Conservation (phyloP, 2,888 invertebrate species). For the Graphium colonna region DNA sequence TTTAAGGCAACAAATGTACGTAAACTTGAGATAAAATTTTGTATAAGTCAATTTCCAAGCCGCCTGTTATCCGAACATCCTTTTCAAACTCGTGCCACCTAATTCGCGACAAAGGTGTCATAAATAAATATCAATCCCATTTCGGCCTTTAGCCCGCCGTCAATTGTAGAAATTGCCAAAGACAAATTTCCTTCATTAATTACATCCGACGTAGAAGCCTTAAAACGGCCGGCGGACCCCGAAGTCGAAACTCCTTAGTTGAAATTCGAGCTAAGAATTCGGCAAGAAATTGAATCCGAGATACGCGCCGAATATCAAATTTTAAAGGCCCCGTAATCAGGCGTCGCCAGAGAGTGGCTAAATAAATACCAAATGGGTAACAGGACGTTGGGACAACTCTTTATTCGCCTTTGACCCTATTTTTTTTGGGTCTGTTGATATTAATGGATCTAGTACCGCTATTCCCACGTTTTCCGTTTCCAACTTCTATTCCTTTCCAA, state of each 20-base stretch:
- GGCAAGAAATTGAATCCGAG: constrained; percentile 18
- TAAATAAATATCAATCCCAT: neutral
- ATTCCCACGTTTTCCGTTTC: no score
- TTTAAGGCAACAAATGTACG: no score
- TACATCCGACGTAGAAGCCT: constrained; percentile 9
- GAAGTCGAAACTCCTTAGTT: constrained; percentile 1
- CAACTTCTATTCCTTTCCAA: no score
- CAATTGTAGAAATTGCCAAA: neutral
- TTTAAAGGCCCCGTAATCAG: constrained; percentile 18
- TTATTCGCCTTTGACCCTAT: constrained; percentile 13
- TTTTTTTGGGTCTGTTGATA: constrained; percentile 13
- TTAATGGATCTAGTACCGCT: constrained; percentile 14
- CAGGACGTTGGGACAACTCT: constrained; percentile 8
- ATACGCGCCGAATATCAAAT: constrained; percentile 18
- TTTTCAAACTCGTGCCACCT: neutral
- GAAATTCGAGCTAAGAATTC: constrained; percentile 18
- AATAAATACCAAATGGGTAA: constrained; percentile 15
- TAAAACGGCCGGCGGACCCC: neutral
- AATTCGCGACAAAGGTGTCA: neutral
- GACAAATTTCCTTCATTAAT: constrained; percentile 11
- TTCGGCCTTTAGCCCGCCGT: neutral
- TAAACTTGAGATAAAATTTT: no score
- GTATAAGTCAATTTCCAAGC: no score
- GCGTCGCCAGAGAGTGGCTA: constrained; percentile 14
- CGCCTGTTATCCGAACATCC: neutral